These are phyloP conservation scores for Watsonalla cultraria DNA, from an alignment of 2,888 invertebrate genomes.

Conservation along the genomic window DNA sequence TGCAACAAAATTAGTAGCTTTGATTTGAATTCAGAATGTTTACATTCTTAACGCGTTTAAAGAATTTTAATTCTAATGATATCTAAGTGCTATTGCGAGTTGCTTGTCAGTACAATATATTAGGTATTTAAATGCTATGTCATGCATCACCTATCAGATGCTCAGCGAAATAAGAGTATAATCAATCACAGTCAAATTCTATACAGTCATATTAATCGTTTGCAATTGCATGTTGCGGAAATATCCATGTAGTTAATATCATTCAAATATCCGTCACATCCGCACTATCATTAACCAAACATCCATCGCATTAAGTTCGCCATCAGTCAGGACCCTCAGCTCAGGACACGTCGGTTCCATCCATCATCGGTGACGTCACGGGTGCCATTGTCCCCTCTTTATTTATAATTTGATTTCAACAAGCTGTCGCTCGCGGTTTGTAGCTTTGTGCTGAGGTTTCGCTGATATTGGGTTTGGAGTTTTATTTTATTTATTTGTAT, in stretches of 20 bases:
- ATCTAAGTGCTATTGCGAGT: too few relatives aligned
- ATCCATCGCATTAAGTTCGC: slow-evolving; percentile 1
- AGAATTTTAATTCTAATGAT: too few relatives aligned
- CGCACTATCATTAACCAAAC: background rate
- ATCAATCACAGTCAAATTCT: too few relatives aligned
- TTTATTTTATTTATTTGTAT: background rate
- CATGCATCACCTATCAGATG: too few relatives aligned
- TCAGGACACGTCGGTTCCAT: slow-evolving; percentile 21
- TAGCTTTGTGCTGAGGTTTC: slow-evolving; percentile 15
- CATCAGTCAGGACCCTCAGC: slow-evolving; percentile 4
- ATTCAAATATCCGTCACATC: background rate
- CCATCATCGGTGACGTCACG: slow-evolving; percentile 23
- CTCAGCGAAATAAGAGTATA: too few relatives aligned
- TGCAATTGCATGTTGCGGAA: too few relatives aligned
- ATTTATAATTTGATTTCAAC: slow-evolving; percentile 62
- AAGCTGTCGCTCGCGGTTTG: slow-evolving; percentile 42
- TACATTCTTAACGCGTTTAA: too few relatives aligned
- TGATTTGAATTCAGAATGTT: too few relatives aligned
- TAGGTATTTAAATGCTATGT: too few relatives aligned
- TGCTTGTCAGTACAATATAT: too few relatives aligned
- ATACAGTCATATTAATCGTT: too few relatives aligned
- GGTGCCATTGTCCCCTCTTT: slow-evolving; percentile 26
- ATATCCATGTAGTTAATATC: background rate
- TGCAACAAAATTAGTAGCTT: too few relatives aligned
- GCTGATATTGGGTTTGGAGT: slow-evolving; percentile 21